phyloP scores from a whole-genome alignment of 2,888 invertebrate species.

The Noctua janthina region DNA sequence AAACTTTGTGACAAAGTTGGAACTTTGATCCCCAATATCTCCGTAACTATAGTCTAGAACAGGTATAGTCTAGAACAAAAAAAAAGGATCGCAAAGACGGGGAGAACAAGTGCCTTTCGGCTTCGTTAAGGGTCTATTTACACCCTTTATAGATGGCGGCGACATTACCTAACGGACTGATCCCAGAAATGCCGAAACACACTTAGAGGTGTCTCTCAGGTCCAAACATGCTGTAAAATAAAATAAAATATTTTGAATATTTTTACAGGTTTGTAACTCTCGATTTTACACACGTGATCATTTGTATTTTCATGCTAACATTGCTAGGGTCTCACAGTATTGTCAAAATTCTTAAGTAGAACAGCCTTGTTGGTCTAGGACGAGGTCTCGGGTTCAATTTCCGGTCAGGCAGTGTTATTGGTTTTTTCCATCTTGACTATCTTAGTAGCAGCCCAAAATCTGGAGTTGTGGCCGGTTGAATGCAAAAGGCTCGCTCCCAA shows the following conservation, averaged over 20 bases:
- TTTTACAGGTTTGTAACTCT: too few species aligned
- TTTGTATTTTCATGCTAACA: not conserved
- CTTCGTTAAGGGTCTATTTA: too few species aligned
- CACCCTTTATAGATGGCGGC: not conserved
- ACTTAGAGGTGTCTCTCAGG: not conserved
- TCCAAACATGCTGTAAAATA: not conserved
- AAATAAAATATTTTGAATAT: not conserved
- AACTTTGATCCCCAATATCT: too few species aligned
- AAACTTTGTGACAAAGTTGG: too few species aligned
- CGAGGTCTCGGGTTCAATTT: not conserved
- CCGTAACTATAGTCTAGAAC: too few species aligned
- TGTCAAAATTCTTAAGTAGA: not conserved
- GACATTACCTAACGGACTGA: not conserved
- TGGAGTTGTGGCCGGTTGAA: not conserved
- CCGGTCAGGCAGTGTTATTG: not conserved
- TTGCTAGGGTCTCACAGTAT: not conserved
- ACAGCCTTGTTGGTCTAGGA: not conserved
- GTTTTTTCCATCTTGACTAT: not conserved
- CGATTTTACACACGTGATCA: too few species aligned
- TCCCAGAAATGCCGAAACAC: not conserved
- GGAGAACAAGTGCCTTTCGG: too few species aligned
- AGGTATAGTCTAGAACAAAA: too few species aligned
- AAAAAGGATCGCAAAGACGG: too few species aligned
- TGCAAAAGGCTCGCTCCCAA: not conserved
- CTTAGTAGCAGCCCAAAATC: not conserved